Conservation (phyloP, 2,113 vertebrate genomes). For the Haplochromis burtoni region DNA sequence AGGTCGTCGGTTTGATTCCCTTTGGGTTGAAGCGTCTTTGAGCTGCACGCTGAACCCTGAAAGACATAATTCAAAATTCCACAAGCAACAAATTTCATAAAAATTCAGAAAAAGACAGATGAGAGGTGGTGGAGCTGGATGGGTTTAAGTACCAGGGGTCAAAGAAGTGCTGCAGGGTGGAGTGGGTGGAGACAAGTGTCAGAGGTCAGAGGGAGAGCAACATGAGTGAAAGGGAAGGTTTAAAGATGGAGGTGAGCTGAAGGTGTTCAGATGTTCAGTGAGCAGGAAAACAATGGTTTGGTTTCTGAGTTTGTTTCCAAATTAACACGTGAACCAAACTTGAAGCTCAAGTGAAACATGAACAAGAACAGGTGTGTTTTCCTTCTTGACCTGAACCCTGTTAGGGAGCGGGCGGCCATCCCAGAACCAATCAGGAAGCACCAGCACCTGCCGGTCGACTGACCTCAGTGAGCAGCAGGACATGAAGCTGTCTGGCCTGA, state of each 20-base stretch:
- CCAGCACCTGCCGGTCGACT: neutral
- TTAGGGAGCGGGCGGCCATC: neutral
- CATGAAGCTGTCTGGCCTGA: neutral
- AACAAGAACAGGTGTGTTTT: neutral
- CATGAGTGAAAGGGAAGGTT: neutral
- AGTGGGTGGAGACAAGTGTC: neutral
- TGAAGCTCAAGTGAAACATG: neutral
- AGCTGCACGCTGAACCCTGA: neutral
- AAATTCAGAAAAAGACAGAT: neutral
- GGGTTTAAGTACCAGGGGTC: neutral
- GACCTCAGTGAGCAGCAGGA: neutral
- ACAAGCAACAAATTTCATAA: neutral
- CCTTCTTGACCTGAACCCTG: neutral
- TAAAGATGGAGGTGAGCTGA: neutral
- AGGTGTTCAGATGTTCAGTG: neutral
- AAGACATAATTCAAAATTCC: fast-evolving
- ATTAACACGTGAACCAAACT: neutral
- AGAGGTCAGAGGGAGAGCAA: neutral
- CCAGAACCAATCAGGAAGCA: neutral
- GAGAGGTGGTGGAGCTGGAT: neutral
- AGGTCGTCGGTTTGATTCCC: neutral
- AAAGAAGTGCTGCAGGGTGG: neutral
- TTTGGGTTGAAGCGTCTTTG: neutral
- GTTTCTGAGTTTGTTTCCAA: neutral
- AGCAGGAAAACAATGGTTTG: neutral